Evolutionary conservation across 2,888 invertebrate species (phyloP), one percentile per base, ranked within the genome.

Genomic region (Melinopterus prodromus): DNA sequence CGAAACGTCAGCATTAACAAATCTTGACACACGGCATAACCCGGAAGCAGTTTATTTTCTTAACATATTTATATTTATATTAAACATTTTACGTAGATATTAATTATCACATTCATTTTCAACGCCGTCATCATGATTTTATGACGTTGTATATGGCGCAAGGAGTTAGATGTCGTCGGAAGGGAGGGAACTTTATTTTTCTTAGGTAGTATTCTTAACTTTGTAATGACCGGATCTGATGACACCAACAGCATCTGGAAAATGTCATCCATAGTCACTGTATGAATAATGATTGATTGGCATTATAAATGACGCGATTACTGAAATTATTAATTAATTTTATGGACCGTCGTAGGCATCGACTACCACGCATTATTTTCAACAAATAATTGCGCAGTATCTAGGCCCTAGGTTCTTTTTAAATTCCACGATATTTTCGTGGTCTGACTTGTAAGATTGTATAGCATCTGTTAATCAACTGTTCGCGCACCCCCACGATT

Each of bases 341-440:
- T 76, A 16, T 76, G 53, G 26, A 84, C 16, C 0, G 83, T 81
- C 7, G 82, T 77, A 6, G 81, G 80, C 84, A 83, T 84, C 7
- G 78, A 81, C 69, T 82, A 81, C 82, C 83, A 84, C 16, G 53
- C 75, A 79, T 82, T 84, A 7, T 80, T 53, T 3, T 78, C 71
- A 3, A 84, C 81, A 80, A 82, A 84, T 6, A 82, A 38, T 79
- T 80, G 77, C 1, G 84, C 83, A 16, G 84, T 84, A 9, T 83
- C 82, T 53, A 78, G 12, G 7, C 79, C n/a, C n/a, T n/a, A n/a
- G 37, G 79, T 83, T 84, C 15, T 76, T 26, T 70, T 16, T 16
- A 76, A 82, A 85, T 78, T 82, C 69, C 26, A 6, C 77, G 16
- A n/a, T 37, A 15, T 76, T 70, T 53, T 3, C 53, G 53, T 53